Evolutionary conservation across 1,140 invertebrate species (phyloP).

Genomic region (Lepidurus arcticus): DNA sequence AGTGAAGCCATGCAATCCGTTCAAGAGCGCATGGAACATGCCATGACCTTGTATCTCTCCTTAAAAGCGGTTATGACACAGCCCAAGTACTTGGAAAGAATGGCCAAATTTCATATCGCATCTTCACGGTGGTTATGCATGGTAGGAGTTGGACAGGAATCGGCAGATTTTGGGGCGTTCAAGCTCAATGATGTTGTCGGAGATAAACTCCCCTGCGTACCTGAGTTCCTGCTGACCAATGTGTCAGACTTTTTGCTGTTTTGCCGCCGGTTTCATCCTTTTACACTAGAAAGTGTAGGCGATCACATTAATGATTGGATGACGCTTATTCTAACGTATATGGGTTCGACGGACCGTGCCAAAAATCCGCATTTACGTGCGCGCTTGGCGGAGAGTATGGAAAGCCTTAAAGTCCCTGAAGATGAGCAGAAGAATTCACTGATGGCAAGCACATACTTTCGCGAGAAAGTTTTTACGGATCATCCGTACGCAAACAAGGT

Average conservation of each 20-base stretch:
- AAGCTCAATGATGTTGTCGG: constrained; percentile 34
- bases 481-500: constrained; percentile 64
- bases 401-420: constrained; percentile 67
- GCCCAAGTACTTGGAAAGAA: constrained; percentile 27
- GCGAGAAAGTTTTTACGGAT: constrained; percentile 68
- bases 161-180: background rate
- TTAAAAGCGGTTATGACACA: constrained; percentile 42
- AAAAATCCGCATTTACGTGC: constrained; percentile 91
- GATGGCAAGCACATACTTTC: constrained; percentile 55
- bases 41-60: constrained; percentile 52
- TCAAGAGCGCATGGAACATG: constrained; percentile 56
- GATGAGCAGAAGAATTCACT: constrained; percentile 48
- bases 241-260: constrained; percentile 72
- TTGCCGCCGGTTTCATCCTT: constrained; percentile 57
- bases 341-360: constrained; percentile 69
- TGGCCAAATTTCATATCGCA: constrained; percentile 23
- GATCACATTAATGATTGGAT: constrained; percentile 59
- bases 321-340: constrained; percentile 58
- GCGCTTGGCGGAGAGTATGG: constrained; percentile 78
- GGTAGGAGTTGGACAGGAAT: constrained; percentile 16
- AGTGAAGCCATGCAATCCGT: constrained; percentile 55
- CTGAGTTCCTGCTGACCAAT: constrained; percentile 87
- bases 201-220: constrained; percentile 61
- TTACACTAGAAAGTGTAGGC: constrained; percentile 56
- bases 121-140: constrained; percentile 32